A percentile compares a stretch with the other conserved stretches of the same genome.
Evolutionary conservation across 2,888 invertebrate species (phyloP).

Genomic region (Polyommatus icarus): DNA sequence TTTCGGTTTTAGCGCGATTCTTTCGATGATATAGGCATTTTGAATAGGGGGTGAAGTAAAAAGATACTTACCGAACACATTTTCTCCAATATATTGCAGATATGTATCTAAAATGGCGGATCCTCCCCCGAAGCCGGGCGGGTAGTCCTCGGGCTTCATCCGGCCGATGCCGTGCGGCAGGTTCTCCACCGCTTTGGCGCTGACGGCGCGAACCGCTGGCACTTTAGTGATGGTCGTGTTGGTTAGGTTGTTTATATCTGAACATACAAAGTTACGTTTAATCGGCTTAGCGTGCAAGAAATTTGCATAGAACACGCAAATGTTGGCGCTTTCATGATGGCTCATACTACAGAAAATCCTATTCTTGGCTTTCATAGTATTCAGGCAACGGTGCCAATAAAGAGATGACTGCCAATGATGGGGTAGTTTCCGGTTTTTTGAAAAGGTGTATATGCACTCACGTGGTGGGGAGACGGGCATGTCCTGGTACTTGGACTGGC

Average conservation of each 20-base stretch:
- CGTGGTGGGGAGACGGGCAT: slow-evolving; percentile 83
- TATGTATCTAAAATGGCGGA: slow-evolving; percentile 93
- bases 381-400: neutral
- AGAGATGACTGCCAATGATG: no score
- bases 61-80: slow-evolving; percentile 81
- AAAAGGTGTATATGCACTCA: slow-evolving; percentile 52
- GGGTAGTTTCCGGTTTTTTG: no score
- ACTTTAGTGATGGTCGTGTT: slow-evolving; percentile 84
- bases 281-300: neutral
- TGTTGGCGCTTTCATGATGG: no score
- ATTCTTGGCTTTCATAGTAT: neutral
- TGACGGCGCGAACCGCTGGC: slow-evolving; percentile 82
- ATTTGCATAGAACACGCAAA: neutral
- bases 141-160: slow-evolving; percentile 85
- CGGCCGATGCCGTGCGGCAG: slow-evolving; percentile 81
- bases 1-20: neutral
- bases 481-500: slow-evolving; percentile 81
- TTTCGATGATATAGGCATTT: neutral
- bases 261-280: slow-evolving; percentile 8
- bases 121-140: slow-evolving; percentile 85
- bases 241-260: slow-evolving; percentile 79
- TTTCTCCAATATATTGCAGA: slow-evolving; percentile 92
- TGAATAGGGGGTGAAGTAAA: neutral
- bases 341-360: neutral
- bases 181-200: slow-evolving; percentile 84